These are phyloP conservation scores for Epirrhoe tristata DNA, from an alignment of 2,888 invertebrate species.

Conservation along the genomic window DNA sequence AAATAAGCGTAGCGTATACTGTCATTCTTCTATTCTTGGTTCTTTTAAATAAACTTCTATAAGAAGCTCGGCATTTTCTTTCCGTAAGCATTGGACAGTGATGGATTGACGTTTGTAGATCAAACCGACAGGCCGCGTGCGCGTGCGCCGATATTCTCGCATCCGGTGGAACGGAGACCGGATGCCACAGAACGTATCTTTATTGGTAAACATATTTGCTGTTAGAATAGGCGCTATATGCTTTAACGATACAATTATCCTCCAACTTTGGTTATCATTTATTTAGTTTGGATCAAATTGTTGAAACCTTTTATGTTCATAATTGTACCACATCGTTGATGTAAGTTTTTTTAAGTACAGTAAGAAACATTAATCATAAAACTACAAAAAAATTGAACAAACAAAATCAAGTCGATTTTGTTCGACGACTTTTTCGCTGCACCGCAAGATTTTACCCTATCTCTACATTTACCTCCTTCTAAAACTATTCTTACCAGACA, in stretches of 20 bases:
- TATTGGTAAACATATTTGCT: conserved; percentile 50
- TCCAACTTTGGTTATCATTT: too few relatives aligned
- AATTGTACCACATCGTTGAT: too few relatives aligned
- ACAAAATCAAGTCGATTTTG: too few relatives aligned
- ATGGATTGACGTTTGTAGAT: conserved; percentile 68
- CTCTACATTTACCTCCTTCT: conserved; percentile 4
- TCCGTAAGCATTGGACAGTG: conserved; percentile 57
- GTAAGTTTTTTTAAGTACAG: too few relatives aligned
- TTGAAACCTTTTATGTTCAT: too few relatives aligned
- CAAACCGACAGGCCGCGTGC: conserved; percentile 50
- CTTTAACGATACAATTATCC: conserved; percentile 9
- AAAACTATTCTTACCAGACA: conserved; percentile 3
- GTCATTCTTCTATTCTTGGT: conserved; percentile 13
- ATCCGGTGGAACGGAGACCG: conserved; percentile 61
- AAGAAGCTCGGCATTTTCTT: conserved; percentile 51
- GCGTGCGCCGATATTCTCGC: conserved; percentile 57
- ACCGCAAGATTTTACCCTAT: too few relatives aligned
- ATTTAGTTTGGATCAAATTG: too few relatives aligned
- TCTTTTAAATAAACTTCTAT: conserved; percentile 42
- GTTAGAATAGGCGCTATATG: conserved; percentile 37
- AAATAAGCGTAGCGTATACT: neutral
- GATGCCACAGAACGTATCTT: conserved; percentile 57
- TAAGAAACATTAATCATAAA: too few relatives aligned
- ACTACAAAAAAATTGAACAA: too few relatives aligned
- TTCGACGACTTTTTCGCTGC: too few relatives aligned